These are phyloP conservation scores for Volucella bombylans DNA, from an alignment of 2,888 invertebrate species.

Conservation along the genomic window DNA sequence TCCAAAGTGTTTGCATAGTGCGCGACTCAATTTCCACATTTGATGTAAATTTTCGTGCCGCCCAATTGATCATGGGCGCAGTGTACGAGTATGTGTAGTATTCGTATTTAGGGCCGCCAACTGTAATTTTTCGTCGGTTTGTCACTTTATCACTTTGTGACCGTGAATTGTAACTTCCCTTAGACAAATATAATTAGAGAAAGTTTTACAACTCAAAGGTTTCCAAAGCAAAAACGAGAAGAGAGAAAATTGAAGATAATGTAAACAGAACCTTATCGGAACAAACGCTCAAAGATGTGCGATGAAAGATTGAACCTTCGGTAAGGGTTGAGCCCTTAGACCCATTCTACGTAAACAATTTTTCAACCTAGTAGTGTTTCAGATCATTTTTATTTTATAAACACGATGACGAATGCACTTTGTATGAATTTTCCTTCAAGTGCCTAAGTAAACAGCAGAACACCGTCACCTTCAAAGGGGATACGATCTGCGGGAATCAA, in stretches of 20 bases:
- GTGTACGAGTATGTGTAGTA: too few relatives aligned
- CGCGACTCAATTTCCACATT: conserved; percentile 55
- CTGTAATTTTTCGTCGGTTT: not conserved
- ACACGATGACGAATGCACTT: conserved; percentile 31
- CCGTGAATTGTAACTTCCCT: conserved; percentile 59
- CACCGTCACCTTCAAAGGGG: not conserved
- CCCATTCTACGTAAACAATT: conserved; percentile 33
- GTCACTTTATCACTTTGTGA: conserved; percentile 1
- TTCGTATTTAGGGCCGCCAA: not conserved
- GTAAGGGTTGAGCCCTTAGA: conserved; percentile 30
- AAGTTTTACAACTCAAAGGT: conserved; percentile 30
- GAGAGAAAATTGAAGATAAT: not conserved
- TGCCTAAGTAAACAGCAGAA: conserved; percentile 61
- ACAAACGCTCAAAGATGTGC: not conserved
- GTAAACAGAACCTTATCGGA: conserved; percentile 63
- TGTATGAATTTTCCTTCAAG: conserved; percentile 44
- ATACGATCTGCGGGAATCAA: too few relatives aligned
- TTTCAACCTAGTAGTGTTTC: not conserved
- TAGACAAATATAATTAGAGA: conserved; percentile 49
- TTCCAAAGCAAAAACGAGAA: conserved; percentile 2
- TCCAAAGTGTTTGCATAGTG: conserved; percentile 64
- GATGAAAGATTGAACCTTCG: conserved; percentile 54
- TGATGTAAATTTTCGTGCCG: conserved; percentile 61
- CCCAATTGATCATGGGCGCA: conserved; percentile 50
- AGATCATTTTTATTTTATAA: not conserved